Evolutionary conservation across 2,888 invertebrate species (phyloP).

Genomic region (Dryobota labecula): DNA sequence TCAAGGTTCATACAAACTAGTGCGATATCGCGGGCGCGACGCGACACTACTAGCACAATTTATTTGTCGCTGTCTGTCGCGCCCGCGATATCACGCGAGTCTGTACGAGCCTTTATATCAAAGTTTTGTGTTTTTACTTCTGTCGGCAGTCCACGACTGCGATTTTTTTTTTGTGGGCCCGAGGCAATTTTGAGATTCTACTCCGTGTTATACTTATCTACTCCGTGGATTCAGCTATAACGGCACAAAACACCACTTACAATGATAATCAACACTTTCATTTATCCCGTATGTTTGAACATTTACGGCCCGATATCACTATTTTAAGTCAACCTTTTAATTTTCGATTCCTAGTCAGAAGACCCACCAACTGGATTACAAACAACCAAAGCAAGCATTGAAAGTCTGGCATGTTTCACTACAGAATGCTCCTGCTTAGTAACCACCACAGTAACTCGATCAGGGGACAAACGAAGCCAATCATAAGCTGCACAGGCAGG

Average conservation of each 20-base stretch:
- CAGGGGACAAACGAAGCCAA: constrained; percentile 49
- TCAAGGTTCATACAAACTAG: too few relatives aligned
- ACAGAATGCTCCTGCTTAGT: not conserved
- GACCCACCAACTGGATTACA: not conserved
- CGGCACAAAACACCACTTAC: not conserved
- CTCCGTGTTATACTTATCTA: too few relatives aligned
- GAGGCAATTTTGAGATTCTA: too few relatives aligned
- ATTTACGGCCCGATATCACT: not conserved
- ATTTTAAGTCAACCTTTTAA: not conserved
- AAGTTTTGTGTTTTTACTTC: too few relatives aligned
- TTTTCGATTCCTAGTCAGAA: not conserved
- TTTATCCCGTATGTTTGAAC: not conserved
- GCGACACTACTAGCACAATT: too few relatives aligned
- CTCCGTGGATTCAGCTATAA: not conserved
- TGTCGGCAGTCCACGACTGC: too few relatives aligned
- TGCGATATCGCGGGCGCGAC: too few relatives aligned
- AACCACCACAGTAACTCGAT: constrained; percentile 20
- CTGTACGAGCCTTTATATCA: too few relatives aligned
- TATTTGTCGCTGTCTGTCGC: too few relatives aligned
- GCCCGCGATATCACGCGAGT: too few relatives aligned
- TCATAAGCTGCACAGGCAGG: constrained; percentile 53
- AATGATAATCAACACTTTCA: not conserved
- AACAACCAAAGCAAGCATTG: not conserved
- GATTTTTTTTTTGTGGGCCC: too few relatives aligned
- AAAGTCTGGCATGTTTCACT: not conserved